Evolutionary conservation across 2,797 vertebrate species (phyloP), one percentile per base, ranked within the genome.

Genomic region (Etheostoma nigrum): DNA sequence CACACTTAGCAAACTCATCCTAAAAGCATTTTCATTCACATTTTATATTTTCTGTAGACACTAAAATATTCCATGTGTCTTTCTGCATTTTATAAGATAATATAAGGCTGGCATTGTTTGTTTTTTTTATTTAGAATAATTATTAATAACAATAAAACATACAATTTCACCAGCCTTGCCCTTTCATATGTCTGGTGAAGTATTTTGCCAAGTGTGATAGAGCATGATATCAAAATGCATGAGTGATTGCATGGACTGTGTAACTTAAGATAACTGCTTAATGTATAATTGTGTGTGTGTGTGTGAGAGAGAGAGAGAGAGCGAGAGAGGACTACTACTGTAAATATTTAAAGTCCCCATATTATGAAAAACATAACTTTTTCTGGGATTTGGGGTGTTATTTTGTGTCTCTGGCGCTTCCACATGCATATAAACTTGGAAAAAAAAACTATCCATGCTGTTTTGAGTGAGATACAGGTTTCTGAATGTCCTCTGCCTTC

Each of bases 221-320:
- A 69, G 68, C 68, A 86, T 81, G 72, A 23, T 40, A 27, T 60
- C 10, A 51, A 3, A 64, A 44, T 73, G 62, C 78, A 84, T 88
- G 74, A 58, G 30, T 58, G 14, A 72, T 36, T 82, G 81, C 79
- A 84, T 54, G 60, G 1, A 54, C 42, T 67, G 30, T 69, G 4
- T 57, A 15, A 61, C 25, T 60, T 16, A 9, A 33, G 33, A 48
- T n/a, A 3, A 19, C 4, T 18, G 13, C 70, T 64, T 25, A 54
- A 67, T 40, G 16, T n/a, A 18, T 40, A 2, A n/a, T 19, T 69
- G 8, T 25, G 8, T 69, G 33, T 36, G 15, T 62, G 53, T 36
- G 5, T 9, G 53, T 13, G 21, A 63, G 3, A 30, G 10, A 21
- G 27, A 33, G 36, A 40, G 10, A 11, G 36, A 40, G 36, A 40